A percentile compares a stretch with the other conserved stretches of the same genome.
phyloP scores from a whole-genome alignment of 1,140 invertebrate species.

The Megathymus violae region DNA sequence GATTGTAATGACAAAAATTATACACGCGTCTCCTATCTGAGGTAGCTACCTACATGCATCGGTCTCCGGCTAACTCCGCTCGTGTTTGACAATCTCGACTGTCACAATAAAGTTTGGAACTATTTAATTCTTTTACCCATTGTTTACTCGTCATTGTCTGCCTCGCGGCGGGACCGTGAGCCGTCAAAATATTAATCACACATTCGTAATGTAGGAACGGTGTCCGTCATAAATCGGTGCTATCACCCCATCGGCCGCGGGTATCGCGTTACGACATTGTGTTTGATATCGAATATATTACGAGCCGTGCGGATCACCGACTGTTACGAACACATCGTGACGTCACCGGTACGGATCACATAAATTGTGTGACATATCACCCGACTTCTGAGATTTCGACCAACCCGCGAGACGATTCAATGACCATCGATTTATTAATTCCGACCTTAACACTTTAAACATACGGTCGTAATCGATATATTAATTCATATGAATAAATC shows the following conservation, averaged over 20 bases:
- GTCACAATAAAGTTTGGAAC: slow-evolving; percentile 5
- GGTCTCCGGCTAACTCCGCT: not conserved
- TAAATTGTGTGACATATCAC: slow-evolving; percentile 69
- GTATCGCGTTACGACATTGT: slow-evolving; percentile 65
- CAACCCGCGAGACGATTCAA: slow-evolving; percentile 42
- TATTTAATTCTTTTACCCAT: slow-evolving; percentile 2
- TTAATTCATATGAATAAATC: not conserved
- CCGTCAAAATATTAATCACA: slow-evolving; percentile 29
- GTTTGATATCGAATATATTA: slow-evolving; percentile 68
- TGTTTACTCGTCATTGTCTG: slow-evolving; percentile 15
- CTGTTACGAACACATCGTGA: slow-evolving; percentile 53
- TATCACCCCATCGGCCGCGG: slow-evolving; percentile 56
- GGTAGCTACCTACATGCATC: not conserved
- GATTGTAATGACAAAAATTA: too few relatives aligned
- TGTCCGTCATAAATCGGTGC: slow-evolving; percentile 54
- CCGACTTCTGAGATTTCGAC: slow-evolving; percentile 54
- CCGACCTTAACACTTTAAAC: slow-evolving; percentile 33
- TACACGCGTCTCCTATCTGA: too few relatives aligned
- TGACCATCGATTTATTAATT: slow-evolving; percentile 16
- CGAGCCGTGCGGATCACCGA: slow-evolving; percentile 43
- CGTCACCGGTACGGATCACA: slow-evolving; percentile 47
- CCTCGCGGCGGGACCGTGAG: not conserved
- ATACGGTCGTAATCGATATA: slow-evolving; percentile 40
- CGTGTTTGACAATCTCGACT: slow-evolving; percentile 13
- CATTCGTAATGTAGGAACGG: slow-evolving; percentile 18